Conservation (phyloP, 30 jellyfish, hydroid and myxozoan genomes). For the Hydractinia echinata region DNA sequence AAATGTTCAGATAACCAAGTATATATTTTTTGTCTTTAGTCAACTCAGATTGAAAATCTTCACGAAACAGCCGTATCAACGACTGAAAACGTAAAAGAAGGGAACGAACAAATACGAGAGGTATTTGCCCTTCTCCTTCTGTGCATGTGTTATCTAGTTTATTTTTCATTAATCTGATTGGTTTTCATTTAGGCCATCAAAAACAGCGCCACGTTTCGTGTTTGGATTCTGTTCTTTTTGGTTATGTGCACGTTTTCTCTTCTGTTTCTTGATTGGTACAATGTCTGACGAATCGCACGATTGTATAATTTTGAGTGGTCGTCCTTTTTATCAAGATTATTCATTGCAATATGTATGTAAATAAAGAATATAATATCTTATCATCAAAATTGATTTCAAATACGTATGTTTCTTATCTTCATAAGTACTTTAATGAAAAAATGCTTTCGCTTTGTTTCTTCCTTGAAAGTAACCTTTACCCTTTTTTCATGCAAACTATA, state of each 20-base stretch:
- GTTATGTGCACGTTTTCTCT: constrained; percentile 94
- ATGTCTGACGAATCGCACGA: constrained; percentile 19
- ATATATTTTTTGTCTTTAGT: constrained; percentile 15
- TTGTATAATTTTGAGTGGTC: no score
- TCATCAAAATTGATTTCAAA: no score
- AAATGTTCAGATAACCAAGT: background rate
- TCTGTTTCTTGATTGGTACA: constrained; percentile 87
- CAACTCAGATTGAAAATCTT: constrained; percentile 66
- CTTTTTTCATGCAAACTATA: no score
- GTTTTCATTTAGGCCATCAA: constrained; percentile 75
- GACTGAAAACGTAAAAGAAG: constrained; percentile 90
- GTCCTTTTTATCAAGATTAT: no score
- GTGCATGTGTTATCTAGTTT: background rate
- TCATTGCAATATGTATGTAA: no score
- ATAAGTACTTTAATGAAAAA: no score
- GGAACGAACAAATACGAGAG: constrained; percentile 93
- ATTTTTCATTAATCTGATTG: background rate
- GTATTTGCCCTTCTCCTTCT: constrained; percentile 12
- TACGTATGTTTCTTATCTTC: no score
- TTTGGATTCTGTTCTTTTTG: constrained; percentile 68
- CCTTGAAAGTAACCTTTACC: no score
- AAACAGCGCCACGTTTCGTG: constrained; percentile 94
- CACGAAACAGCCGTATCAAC: constrained; percentile 78
- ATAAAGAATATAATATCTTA: no score
- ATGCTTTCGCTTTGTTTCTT: no score